Conservation (phyloP, 1,140 invertebrate genomes). For the Meteorus sp. region DNA sequence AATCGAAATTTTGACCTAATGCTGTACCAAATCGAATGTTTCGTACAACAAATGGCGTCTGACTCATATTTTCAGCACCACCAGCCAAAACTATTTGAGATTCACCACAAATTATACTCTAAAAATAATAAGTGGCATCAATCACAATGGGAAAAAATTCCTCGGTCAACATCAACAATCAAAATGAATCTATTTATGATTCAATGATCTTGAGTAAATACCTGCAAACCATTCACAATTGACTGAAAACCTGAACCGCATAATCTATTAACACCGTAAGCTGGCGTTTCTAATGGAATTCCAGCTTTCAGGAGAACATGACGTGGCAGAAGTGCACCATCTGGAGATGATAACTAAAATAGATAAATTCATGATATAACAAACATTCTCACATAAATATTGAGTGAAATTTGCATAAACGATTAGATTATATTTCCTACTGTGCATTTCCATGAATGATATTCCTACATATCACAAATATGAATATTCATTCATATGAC, state of each 20-base stretch:
- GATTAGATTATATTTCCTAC: not conserved
- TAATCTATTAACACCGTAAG: constrained; percentile 81
- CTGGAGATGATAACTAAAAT: constrained; percentile 70
- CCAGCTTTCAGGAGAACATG: constrained; percentile 84
- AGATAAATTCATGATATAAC: constrained; percentile 8
- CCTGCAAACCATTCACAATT: constrained; percentile 87
- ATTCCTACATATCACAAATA: not conserved
- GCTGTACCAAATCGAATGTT: constrained; percentile 89
- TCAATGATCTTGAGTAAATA: too few species aligned
- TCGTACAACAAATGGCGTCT: constrained; percentile 87
- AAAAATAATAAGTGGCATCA: constrained; percentile 20
- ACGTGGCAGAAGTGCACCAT: constrained; percentile 86
- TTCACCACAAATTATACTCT: constrained; percentile 88
- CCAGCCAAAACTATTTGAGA: constrained; percentile 88
- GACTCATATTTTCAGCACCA: constrained; percentile 95
- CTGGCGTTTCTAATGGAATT: constrained; percentile 80
- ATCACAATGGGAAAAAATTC: not conserved
- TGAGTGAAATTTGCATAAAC: constrained; percentile 30
- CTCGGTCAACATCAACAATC: constrained; percentile 11
- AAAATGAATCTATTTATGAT: constrained; percentile 13
- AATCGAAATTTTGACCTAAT: constrained; percentile 75
- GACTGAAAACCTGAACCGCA: constrained; percentile 97
- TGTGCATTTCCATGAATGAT: not conserved
- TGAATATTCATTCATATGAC: not conserved
- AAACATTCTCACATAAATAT: not conserved